These are phyloP conservation scores for Megastigmus dorsalis DNA, from an alignment of 2,888 invertebrate species.

Conservation along the genomic window DNA sequence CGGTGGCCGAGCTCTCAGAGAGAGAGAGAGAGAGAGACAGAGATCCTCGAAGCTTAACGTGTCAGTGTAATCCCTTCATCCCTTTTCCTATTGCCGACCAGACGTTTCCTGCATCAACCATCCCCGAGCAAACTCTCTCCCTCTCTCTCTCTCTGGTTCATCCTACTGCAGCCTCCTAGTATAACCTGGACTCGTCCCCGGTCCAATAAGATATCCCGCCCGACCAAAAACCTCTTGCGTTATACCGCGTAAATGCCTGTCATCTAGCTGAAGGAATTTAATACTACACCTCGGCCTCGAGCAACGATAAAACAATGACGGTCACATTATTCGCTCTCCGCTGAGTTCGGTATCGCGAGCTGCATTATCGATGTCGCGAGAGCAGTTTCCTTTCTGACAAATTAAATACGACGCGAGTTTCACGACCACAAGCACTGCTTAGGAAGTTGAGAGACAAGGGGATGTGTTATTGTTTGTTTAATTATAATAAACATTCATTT, in stretches of 20 bases:
- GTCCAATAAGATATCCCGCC: conserved; percentile 51
- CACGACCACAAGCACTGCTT: no score
- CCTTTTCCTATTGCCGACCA: conserved; percentile 66
- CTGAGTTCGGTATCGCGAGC: no score
- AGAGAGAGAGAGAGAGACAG: conserved; percentile 44
- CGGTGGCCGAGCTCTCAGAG: conserved; percentile 12
- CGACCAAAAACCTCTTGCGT: conserved; percentile 42
- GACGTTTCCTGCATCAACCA: conserved; percentile 61
- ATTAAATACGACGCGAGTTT: no score
- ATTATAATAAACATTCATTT: no score
- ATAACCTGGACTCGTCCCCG: no score
- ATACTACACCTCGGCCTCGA: not conserved
- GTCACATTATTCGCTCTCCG: no score
- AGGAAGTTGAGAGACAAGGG: no score
- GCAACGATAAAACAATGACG: conserved; percentile 9
- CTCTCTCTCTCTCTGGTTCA: conserved; percentile 19
- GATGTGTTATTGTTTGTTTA: no score
- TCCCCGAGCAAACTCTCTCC: no score
- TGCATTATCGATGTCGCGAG: no score
- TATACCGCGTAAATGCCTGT: conserved; percentile 32
- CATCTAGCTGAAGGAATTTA: conserved; percentile 28
- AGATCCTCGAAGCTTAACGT: conserved; percentile 70
- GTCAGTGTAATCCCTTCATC: conserved; percentile 71
- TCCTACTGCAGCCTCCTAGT: not conserved
- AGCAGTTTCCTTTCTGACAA: no score